phyloP scores from a whole-genome alignment of 1,140 invertebrate species.

The Geopemphigus sp. region DNA sequence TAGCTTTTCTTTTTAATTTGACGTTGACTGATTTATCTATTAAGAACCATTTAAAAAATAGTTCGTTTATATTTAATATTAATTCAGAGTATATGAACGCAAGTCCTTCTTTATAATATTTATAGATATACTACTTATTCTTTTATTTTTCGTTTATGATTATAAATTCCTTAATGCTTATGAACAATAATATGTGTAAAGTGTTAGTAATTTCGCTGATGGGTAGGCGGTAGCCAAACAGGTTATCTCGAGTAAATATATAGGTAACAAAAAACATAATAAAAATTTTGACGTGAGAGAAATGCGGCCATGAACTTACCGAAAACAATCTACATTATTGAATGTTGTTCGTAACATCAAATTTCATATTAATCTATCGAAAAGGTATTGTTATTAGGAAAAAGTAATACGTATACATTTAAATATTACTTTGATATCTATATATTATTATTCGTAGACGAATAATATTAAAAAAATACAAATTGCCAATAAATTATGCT shows the following conservation, averaged over 20 bases:
- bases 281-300: conserved; percentile 18
- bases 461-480: too few species aligned
- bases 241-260: conserved; percentile 36
- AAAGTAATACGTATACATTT: neutral
- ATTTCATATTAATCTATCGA: conserved; percentile 1
- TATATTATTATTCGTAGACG: neutral
- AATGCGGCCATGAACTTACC: conserved; percentile 35
- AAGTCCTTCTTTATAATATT: neutral
- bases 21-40: neutral
- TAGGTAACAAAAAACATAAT: conserved; percentile 10
- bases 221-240: conserved; percentile 34
- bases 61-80: conserved; percentile 11
- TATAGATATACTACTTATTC: neutral
- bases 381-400: neutral
- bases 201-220: neutral
- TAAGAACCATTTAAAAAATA: neutral
- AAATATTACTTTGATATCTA: neutral
- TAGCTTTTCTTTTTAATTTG: neutral
- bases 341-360: neutral
- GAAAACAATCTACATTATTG: conserved; percentile 28
- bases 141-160: neutral
- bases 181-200: neutral
- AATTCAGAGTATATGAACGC: neutral
- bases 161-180: neutral
- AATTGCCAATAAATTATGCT: too few species aligned